Percentiles rank a stretch among this genome's conserved stretches.
Conservation (phyloP, 2,113 vertebrate species). For the Mustela lutreola region DNA sequence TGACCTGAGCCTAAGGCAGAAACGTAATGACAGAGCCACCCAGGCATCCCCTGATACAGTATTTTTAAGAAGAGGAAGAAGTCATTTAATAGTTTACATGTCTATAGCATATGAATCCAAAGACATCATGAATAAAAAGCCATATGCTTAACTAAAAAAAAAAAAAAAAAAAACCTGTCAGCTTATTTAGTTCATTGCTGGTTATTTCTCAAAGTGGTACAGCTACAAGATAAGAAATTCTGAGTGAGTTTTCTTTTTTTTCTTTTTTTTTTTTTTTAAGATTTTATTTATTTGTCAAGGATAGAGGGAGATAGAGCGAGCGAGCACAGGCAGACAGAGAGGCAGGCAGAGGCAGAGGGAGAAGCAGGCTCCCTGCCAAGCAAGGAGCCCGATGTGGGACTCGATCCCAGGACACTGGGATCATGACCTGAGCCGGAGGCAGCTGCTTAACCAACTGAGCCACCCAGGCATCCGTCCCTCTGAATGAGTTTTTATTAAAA, state of each 20-base stretch:
- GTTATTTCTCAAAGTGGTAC: conserved; percentile 15
- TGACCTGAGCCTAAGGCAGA: no score
- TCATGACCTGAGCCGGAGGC: no score
- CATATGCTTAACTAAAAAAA: not conserved
- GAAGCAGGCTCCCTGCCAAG: no score
- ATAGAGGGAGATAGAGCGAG: no score
- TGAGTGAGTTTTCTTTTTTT: not conserved
- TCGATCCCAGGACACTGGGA: no score
- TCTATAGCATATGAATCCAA: not conserved
- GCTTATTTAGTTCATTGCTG: not conserved
- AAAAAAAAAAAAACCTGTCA: not conserved
- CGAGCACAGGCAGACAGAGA: no score
- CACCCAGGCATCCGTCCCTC: not conserved
- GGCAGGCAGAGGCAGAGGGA: no score
- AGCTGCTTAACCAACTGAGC: no score
- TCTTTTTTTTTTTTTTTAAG: no score
- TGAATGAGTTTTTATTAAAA: conserved; percentile 7
- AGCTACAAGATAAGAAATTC: not conserved
- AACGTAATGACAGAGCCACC: no score
- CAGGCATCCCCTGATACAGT: not conserved
- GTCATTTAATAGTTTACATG: not conserved
- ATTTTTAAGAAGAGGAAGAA: conserved; percentile 46
- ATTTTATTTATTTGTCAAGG: no score
- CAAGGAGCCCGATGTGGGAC: no score
- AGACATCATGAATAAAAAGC: conserved; percentile 1